A percentile compares a stretch with the other conserved stretches of the same genome.
Evolutionary conservation across 2,797 vertebrate species (phyloP).

Genomic region (Glossophaga mutica): DNA sequence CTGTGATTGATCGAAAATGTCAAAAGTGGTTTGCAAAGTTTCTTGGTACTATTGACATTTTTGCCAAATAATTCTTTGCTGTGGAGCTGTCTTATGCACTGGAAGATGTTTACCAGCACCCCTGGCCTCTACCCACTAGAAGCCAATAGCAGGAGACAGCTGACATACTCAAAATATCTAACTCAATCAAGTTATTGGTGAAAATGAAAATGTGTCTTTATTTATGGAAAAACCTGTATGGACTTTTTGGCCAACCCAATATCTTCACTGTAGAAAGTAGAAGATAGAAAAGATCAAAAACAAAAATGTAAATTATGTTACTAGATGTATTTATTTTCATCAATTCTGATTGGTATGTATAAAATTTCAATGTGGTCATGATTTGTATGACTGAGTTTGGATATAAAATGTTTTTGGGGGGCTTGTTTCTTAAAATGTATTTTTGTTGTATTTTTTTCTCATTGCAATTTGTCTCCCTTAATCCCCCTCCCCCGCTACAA

Average conservation of each 20-base stretch:
- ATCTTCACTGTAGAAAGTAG: background rate
- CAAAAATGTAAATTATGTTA: background rate
- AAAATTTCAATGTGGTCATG: no score
- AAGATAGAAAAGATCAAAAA: slow-evolving; percentile 23
- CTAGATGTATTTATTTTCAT: no score
- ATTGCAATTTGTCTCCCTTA: no score
- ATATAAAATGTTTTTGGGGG: no score
- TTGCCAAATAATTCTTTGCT: background rate
- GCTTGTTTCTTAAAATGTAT: no score
- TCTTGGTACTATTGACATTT: background rate
- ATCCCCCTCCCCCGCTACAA: no score
- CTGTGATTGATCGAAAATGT: background rate
- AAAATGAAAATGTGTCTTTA: background rate
- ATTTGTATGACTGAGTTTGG: no score
- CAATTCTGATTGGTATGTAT: no score
- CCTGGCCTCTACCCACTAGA: background rate
- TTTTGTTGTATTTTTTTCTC: no score
- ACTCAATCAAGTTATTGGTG: background rate
- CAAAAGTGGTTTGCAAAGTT: background rate
- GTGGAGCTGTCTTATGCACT: background rate
- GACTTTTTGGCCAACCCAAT: background rate
- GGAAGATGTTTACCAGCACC: background rate
- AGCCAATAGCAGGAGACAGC: background rate
- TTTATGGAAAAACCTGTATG: background rate
- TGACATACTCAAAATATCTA: background rate